These are phyloP conservation scores for Pollenia angustigena DNA, from an alignment of 2,888 invertebrate genomes.

Conservation along the genomic window DNA sequence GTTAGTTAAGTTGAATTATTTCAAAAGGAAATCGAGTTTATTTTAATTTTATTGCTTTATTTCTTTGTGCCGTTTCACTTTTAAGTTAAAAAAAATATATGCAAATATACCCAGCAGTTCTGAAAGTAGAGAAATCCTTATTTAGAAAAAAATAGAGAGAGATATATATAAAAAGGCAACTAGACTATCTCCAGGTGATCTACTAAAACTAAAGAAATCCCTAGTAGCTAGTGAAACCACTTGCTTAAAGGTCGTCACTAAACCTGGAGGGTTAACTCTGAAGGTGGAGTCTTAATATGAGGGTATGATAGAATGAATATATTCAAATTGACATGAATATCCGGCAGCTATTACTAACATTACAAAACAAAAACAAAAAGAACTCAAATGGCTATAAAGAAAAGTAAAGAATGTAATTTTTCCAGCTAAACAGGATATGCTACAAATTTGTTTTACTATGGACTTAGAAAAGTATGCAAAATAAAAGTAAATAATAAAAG, in stretches of 20 bases:
- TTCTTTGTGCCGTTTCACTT: constrained; percentile 40
- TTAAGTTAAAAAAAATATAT: constrained; percentile 18
- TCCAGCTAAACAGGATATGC: constrained; percentile 62
- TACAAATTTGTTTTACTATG: constrained; percentile 45
- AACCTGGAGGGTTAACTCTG: neutral
- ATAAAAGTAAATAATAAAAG: neutral
- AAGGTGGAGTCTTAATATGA: neutral
- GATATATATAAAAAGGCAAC: too few species aligned
- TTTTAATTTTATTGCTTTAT: constrained; percentile 70
- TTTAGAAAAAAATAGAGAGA: too few species aligned
- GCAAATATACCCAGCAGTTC: neutral
- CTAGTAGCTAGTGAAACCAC: too few species aligned
- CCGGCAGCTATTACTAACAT: constrained; percentile 54
- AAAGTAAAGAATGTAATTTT: constrained; percentile 12
- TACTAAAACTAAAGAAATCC: too few species aligned
- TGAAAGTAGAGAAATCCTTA: neutral
- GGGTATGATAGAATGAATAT: neutral
- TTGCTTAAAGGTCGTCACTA: too few species aligned
- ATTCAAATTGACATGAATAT: constrained; percentile 62
- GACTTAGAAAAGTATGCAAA: neutral
- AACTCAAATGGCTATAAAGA: neutral
- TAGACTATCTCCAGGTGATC: too few species aligned
- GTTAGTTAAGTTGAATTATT: constrained; percentile 67
- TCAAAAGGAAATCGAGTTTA: constrained; percentile 71
- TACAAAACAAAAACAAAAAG: constrained; percentile 22